phyloP scores from a whole-genome alignment of 2,113 vertebrate species.

The Neolamprologus tretocephalus region DNA sequence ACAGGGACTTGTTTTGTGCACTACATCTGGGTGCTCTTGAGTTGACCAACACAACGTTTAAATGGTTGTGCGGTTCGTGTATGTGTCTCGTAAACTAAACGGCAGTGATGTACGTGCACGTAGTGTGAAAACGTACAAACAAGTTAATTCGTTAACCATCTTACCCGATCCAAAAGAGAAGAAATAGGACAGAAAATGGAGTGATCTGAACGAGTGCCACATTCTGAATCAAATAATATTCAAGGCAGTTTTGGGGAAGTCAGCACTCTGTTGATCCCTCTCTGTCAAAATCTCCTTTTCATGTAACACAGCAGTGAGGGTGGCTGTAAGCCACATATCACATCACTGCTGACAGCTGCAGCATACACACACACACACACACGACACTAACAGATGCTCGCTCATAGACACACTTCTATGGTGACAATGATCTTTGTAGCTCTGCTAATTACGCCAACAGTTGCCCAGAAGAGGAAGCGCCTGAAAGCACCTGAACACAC shows the following conservation, averaged over 20 bases:
- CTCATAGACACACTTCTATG: neutral
- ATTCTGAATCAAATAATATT: neutral
- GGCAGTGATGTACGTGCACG: neutral
- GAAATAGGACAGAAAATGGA: neutral
- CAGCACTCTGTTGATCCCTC: neutral
- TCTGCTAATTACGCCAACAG: neutral
- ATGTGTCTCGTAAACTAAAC: neutral
- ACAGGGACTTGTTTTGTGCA: constrained; percentile 19
- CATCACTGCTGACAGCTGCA: constrained; percentile 37
- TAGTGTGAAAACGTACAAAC: neutral
- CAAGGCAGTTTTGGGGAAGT: neutral
- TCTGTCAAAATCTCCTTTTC: constrained; percentile 34
- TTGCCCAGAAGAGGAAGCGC: neutral
- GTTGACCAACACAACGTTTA: neutral
- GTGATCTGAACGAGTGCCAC: neutral
- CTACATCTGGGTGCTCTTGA: constrained; percentile 21
- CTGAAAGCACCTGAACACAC: neutral
- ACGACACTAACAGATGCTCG: neutral
- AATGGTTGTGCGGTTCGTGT: neutral
- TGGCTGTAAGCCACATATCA: constrained; percentile 13
- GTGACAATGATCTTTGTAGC: neutral
- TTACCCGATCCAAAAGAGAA: neutral
- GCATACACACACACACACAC: neutral
- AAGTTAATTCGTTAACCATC: neutral
- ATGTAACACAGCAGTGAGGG: constrained; percentile 23